phyloP scores from a whole-genome alignment of 2,113 vertebrate genomes.

The Heteronetta atricapilla region DNA sequence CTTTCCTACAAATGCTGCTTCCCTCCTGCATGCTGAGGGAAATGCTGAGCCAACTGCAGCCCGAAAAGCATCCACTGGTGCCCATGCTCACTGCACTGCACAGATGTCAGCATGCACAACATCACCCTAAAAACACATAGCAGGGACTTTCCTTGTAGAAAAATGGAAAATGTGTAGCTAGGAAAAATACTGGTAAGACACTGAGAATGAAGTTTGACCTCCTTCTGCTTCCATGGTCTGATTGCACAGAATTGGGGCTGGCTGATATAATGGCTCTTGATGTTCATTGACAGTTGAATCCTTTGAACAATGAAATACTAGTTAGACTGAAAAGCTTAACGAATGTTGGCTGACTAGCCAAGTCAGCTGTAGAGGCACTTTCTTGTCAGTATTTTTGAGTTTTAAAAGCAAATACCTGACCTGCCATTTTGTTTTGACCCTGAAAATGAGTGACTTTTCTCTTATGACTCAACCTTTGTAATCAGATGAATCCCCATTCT shows the following conservation, averaged over 20 bases:
- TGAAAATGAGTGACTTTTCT: neutral
- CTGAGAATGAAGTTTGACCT: neutral
- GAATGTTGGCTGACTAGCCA: neutral
- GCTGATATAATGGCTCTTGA: neutral
- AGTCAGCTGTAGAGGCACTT: neutral
- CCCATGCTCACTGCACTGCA: neutral
- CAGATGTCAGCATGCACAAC: neutral
- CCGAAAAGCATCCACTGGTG: neutral
- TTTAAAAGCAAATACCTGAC: neutral
- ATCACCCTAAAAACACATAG: neutral
- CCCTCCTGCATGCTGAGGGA: neutral
- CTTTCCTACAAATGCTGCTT: neutral
- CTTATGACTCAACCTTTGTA: neutral
- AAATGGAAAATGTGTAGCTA: neutral
- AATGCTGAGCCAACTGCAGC: neutral
- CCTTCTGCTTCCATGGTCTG: neutral
- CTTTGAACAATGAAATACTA: neutral
- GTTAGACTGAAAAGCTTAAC: neutral
- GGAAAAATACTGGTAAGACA: neutral
- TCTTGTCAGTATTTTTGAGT: neutral
- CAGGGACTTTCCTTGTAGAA: neutral
- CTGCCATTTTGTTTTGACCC: neutral
- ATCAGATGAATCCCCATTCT: neutral
- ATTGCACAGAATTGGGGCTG: neutral
- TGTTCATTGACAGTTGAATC: neutral